These are phyloP conservation scores for Nycticebus coucang DNA, from an alignment of 2,113 vertebrate genomes.

Conservation along the genomic window DNA sequence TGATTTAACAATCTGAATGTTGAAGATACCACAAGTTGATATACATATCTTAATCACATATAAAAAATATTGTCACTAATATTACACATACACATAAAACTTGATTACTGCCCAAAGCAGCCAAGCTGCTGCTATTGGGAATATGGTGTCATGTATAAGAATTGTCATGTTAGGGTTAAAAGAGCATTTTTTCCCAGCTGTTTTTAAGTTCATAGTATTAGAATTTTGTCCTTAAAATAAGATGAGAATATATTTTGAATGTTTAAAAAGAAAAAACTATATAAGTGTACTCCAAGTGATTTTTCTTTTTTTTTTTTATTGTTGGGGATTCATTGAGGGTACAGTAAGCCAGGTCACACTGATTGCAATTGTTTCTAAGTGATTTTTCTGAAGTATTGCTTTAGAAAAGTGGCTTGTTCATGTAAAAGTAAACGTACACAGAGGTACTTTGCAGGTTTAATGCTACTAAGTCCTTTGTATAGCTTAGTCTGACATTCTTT, in stretches of 20 bases:
- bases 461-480: neutral
- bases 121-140: neutral
- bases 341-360: too few relatives aligned
- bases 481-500: neutral
- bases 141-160: neutral
- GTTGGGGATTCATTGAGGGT: too few relatives aligned
- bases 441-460: neutral
- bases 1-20: neutral
- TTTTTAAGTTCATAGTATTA: slow-evolving; percentile 46
- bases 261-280: neutral
- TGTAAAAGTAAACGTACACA: neutral
- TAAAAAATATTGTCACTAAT: neutral
- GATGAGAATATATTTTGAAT: slow-evolving; percentile 40
- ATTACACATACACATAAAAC: neutral
- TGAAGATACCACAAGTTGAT: neutral
- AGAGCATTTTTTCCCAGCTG: slow-evolving; percentile 4
- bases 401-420: neutral
- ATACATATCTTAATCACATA: neutral
- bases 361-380: too few relatives aligned
- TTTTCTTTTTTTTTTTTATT: too few relatives aligned
- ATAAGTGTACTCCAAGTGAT: neutral
- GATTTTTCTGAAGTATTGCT: neutral
- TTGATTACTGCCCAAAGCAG: neutral
- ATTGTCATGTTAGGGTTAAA: neutral
- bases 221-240: slow-evolving; percentile 50